Percentiles rank a stretch among this genome's conserved stretches.
Conservation (phyloP, 2,888 invertebrate species). For the Drosophila pseudotalamancana region DNA sequence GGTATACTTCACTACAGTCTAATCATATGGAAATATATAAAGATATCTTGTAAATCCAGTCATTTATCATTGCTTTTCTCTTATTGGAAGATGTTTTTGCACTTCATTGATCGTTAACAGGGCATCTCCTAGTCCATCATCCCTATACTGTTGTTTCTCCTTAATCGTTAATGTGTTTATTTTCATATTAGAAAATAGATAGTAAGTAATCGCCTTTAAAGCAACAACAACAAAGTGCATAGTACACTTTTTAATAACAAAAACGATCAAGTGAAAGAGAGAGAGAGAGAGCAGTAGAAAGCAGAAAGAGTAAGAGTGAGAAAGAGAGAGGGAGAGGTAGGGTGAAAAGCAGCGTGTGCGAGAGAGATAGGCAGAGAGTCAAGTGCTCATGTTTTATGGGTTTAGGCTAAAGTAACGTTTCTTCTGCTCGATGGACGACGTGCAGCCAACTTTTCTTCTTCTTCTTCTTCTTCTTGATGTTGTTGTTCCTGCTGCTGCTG, state of each 20-base stretch:
- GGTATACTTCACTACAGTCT: too few species aligned
- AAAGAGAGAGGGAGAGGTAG: not conserved
- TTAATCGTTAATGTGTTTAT: conserved; percentile 61
- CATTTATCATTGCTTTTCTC: too few species aligned
- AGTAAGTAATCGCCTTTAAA: conserved; percentile 45
- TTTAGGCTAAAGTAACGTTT: conserved; percentile 22
- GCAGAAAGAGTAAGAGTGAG: not conserved
- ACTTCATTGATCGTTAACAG: not conserved
- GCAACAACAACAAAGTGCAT: conserved; percentile 49
- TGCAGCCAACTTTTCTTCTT: conserved; percentile 33
- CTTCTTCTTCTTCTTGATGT: too few species aligned
- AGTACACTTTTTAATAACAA: conserved; percentile 54
- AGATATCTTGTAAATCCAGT: too few species aligned
- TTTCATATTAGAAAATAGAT: conserved; percentile 65
- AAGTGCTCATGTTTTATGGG: conserved; percentile 33
- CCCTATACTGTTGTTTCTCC: not conserved
- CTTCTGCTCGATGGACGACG: conserved; percentile 32
- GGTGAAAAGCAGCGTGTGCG: not conserved
- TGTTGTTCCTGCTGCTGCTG: conserved; percentile 16
- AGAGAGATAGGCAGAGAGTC: conserved; percentile 2
- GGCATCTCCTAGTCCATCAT: not conserved
- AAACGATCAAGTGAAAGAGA: conserved; percentile 12
- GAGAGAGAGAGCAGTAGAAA: not conserved
- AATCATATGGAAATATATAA: too few species aligned
- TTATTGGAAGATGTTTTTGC: too few species aligned